Base-by-base conservation (phyloP, 2,888 invertebrate species). In the Pseudolycoriella hygida region DNA sequence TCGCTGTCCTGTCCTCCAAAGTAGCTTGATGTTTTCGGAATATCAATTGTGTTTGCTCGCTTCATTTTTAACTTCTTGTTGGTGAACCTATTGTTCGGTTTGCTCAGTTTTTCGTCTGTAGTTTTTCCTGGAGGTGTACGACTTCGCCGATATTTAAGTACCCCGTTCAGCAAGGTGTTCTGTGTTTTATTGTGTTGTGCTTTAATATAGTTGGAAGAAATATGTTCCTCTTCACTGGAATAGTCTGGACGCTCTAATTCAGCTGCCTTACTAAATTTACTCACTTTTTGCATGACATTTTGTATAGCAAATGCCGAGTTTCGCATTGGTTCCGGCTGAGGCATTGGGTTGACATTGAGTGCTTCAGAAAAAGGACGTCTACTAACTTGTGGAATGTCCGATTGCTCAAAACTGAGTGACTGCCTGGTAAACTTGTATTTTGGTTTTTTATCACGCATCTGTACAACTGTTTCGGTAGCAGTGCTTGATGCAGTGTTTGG, bases 1-100 rank as follows among this genome's bases (percentile, higher is more conserved):
- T 66, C 66, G 48, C 61, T 62, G 45, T 62, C 61, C 40, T 66
- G 66, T 50, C 17, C 34, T 11, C 17, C 19, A 10, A 17, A 54
- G 18, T 57, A 61, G 44, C 56, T 58, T 43, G 60, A 59, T 0
- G 77, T 74, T 55, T 83, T 83, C 1, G 87, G 86, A 58, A 88
- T 86, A 57, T 88, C 87, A 50, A 88, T 85, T 2, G 89, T 89
- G 54, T 89, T 89, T 3, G 88, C 87, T 14, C 88, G 73, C 62
- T 87, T 88, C 77, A 88, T 83, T 54, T 80, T 76, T 18, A 77
- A 68, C 57, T 82, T 84, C 53, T 34, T 34, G 15, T 34, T 34
- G 15, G 5, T 34, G 11, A 14, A 34, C 34, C 15, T 34, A 14
- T 34, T 34, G 15, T 4, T 12, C 15, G 34, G 34, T 12, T 14